Evolutionary conservation across 2,113 vertebrate genomes (phyloP), one percentile per base, ranked within the genome.

Genomic region (Urocolius indicus): DNA sequence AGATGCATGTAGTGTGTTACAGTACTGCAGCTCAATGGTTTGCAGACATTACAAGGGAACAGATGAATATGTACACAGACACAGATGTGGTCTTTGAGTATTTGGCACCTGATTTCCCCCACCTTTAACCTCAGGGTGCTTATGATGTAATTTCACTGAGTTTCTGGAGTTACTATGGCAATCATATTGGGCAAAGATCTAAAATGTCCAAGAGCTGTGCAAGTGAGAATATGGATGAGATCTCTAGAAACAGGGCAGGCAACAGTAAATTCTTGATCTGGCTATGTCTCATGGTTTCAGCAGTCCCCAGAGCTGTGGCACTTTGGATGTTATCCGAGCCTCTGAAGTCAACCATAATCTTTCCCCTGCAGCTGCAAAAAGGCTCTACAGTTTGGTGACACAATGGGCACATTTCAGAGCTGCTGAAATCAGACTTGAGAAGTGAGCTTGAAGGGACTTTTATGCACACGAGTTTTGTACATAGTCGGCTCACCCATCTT

Each of bases 221-320:
- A 5, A 24, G 41, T 81, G 73, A 52, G 36, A 87, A 81, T 67
- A 52, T 16, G 26, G 52, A 71, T 84, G 86, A 90, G 52, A 74
- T 84, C 23, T 80, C 57, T 77, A 85, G 65, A 92, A 93, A 90
- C 2, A 93, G 73, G 74, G 65, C 77, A 90, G 61, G 52, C 68
- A 87, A 62, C 45, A 90, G 48, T 71, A 80, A 92, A 75, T 90
- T 95, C 65, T 94, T 96, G 93, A 88, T 90, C 93, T 93, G 94
- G 72, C 88, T 84, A 10, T 29, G 83, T 90, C 48, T 95, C 66
- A 46, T 87, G 85, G n/a, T 79, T 96, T 95, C 88, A 95, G 62
- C 83, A 89, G 76, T 92, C 91, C 69, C 29, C 41, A 89, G 84
- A 93, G 88, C 88, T 90, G 80, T 89, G 86, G 57, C 46, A 87